phyloP scores from a whole-genome alignment of 2,113 vertebrate genomes.

The Gorsachius goisagi region DNA sequence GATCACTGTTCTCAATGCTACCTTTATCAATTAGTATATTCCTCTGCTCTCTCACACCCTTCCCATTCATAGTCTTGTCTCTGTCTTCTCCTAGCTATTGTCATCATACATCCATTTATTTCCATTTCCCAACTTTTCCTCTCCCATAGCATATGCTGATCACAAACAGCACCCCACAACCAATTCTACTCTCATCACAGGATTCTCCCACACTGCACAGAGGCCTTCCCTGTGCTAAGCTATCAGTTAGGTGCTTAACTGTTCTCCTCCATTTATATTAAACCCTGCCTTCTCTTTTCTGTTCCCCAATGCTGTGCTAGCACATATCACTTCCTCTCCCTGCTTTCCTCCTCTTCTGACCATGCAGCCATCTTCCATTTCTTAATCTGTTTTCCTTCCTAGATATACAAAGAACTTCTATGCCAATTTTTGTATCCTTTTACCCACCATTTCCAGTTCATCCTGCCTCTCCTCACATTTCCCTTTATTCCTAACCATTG shows the following conservation, averaged over 20 bases:
- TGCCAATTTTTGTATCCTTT: neutral
- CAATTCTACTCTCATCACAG: neutral
- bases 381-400: neutral
- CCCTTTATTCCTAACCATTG: neutral
- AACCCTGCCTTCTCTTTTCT: neutral
- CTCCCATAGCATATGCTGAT: neutral
- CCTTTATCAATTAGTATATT: neutral
- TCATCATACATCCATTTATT: neutral
- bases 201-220: neutral
- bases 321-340: rapidly evolving
- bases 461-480: neutral
- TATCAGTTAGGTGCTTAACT: neutral
- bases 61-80: neutral
- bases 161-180: neutral
- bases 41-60: neutral
- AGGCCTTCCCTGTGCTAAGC: neutral
- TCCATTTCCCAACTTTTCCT: neutral
- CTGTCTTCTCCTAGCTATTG: neutral
- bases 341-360: neutral
- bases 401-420: neutral
- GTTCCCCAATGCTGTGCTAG: neutral
- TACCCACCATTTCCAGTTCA: neutral
- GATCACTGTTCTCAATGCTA: neutral
- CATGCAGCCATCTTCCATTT: neutral
- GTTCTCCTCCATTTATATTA: neutral